Conservation (phyloP, 2,888 invertebrate species). For the Platycheirus rosarum region DNA sequence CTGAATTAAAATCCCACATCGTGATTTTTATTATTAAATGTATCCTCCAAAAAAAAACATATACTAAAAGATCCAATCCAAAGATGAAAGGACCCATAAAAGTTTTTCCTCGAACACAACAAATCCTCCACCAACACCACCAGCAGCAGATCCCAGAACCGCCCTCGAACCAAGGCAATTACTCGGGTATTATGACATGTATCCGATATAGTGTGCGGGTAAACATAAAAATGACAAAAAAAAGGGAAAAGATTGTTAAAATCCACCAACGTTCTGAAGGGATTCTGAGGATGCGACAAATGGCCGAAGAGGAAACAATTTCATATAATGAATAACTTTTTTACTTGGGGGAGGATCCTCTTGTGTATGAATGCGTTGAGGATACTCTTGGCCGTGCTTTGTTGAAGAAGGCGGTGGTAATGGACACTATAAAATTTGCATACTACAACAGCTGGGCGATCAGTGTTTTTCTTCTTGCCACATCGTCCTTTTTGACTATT, state of each 20-base stretch:
- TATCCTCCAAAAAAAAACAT: background rate
- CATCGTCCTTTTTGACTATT: conserved; percentile 48
- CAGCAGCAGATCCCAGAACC: background rate
- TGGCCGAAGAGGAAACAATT: conserved; percentile 49
- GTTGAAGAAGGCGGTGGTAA: conserved; percentile 53
- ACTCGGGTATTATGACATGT: background rate
- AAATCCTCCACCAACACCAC: background rate
- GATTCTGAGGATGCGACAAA: conserved; percentile 27
- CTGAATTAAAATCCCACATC: conserved; percentile 7
- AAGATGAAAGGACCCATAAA: conserved; percentile 25
- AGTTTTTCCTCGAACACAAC: conserved; percentile 17
- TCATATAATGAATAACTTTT: conserved; percentile 65
- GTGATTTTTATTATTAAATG: conserved; percentile 10
- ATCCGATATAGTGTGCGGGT: background rate
- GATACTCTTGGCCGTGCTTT: conserved; percentile 48
- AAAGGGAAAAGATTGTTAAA: conserved; percentile 27
- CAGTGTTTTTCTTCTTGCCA: conserved; percentile 18
- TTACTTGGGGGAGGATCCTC: conserved; percentile 52
- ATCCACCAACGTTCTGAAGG: conserved; percentile 15
- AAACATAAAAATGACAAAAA: conserved; percentile 29
- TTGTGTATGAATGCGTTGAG: conserved; percentile 20
- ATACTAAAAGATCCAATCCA: no score
- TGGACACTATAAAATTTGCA: conserved; percentile 60
- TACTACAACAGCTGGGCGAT: conserved; percentile 45
- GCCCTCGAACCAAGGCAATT: conserved; percentile 13